These are phyloP conservation scores for Melanophora roralis DNA, from an alignment of 2,888 invertebrate species.

Conservation along the genomic window DNA sequence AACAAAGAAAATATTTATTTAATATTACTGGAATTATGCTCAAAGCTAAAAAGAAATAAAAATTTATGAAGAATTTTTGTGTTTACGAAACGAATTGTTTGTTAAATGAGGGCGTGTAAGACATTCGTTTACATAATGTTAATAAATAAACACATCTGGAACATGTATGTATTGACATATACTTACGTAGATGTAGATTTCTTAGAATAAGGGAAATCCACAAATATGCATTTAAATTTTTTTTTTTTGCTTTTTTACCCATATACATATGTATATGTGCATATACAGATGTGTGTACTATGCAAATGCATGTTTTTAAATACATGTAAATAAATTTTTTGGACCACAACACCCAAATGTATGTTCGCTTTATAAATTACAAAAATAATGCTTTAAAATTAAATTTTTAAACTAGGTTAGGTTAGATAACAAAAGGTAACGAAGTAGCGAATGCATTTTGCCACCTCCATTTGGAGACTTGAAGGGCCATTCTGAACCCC, in stretches of 20 bases:
- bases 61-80: constrained; percentile 29
- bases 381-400: no score
- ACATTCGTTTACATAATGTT: not conserved
- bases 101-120: not conserved
- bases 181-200: not conserved
- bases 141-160: not conserved
- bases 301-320: not conserved
- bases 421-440: no score
- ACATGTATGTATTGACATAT: constrained; percentile 4
- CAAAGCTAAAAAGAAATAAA: constrained; percentile 20
- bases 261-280: no score
- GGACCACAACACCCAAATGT: no score
- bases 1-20: not conserved
- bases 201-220: not conserved
- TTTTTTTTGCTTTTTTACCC: no score
- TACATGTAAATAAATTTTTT: no score
- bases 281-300: not conserved
- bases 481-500: no score
- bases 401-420: no score
- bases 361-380: no score
- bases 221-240: not conserved
- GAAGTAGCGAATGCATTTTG: no score
- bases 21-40: constrained; percentile 10
- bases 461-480: no score
- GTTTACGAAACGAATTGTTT: constrained; percentile 12